Evolutionary conservation across 2,113 vertebrate species (phyloP).

Genomic region (Dryoscopus gambensis): DNA sequence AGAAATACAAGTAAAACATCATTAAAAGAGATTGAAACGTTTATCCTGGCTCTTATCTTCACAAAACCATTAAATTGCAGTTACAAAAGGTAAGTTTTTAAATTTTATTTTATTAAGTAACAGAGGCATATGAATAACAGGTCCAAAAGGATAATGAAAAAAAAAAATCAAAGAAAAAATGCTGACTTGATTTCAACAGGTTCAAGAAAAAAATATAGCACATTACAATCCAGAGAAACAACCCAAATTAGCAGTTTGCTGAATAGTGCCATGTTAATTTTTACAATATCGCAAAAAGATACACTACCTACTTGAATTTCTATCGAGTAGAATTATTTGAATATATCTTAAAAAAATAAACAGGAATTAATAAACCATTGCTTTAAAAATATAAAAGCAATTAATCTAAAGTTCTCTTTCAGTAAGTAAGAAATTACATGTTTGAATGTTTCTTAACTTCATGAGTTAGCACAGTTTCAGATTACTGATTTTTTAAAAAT

Average conservation of each 20-base stretch:
- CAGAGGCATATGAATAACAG: neutral
- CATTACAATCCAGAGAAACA: neutral
- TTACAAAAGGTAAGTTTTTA: neutral
- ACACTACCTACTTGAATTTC: neutral
- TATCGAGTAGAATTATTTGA: neutral
- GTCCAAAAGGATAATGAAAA: neutral
- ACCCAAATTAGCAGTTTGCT: neutral
- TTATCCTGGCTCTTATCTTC: neutral
- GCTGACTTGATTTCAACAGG: neutral
- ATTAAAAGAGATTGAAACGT: neutral
- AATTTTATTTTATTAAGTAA: neutral
- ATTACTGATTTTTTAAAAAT: conserved; percentile 89
- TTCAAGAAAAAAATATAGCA: neutral
- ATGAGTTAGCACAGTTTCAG: neutral
- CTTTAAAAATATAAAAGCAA: neutral
- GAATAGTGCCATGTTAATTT: neutral
- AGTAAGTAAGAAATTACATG: neutral
- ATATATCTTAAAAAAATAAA: neutral
- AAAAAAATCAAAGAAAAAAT: neutral
- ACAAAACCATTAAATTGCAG: neutral
- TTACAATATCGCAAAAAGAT: neutral
- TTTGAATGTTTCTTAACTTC: neutral
- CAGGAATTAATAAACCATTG: neutral
- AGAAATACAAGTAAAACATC: neutral
- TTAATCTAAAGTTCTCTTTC: neutral